These are phyloP conservation scores for Calidris pygmaea DNA, from an alignment of 2,113 vertebrate genomes.

Conservation along the genomic window DNA sequence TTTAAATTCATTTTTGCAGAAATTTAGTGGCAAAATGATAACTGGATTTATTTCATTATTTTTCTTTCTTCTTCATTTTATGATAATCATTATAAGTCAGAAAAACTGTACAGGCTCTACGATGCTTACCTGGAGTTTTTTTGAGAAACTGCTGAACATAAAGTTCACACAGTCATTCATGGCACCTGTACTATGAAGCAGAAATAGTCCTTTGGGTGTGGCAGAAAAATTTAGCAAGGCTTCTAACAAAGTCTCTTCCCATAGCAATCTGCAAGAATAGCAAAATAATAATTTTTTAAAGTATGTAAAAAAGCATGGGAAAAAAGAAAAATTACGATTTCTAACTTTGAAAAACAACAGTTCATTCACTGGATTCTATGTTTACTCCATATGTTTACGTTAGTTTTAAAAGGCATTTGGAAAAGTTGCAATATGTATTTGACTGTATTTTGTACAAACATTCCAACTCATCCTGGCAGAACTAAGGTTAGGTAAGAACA, in stretches of 20 bases:
- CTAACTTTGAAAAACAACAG: not conserved
- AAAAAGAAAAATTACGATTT: not conserved
- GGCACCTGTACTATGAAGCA: constrained; percentile 89
- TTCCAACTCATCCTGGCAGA: not conserved
- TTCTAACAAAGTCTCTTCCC: constrained; percentile 92
- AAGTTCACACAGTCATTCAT: constrained; percentile 86
- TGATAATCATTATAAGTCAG: not conserved
- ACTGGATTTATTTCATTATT: not conserved
- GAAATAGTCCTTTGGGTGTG: constrained; percentile 89
- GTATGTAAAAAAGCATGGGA: not conserved
- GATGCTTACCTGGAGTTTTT: constrained; percentile 87
- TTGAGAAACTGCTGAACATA: constrained; percentile 88
- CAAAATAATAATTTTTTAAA: not conserved
- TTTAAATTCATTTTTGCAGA: not conserved
- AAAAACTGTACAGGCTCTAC: not conserved
- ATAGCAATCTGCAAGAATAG: constrained; percentile 77
- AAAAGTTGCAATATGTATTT: not conserved
- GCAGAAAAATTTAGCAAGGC: constrained; percentile 89
- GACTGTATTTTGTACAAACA: not conserved
- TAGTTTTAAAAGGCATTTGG: not conserved
- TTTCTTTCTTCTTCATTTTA: not conserved
- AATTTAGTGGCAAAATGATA: not conserved
- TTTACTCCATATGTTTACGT: not conserved
- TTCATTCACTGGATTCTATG: not conserved
- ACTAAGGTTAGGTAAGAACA: not conserved